phyloP scores from a whole-genome alignment of 2,888 invertebrate genomes.

The Pantelozetes paolii region DNA sequence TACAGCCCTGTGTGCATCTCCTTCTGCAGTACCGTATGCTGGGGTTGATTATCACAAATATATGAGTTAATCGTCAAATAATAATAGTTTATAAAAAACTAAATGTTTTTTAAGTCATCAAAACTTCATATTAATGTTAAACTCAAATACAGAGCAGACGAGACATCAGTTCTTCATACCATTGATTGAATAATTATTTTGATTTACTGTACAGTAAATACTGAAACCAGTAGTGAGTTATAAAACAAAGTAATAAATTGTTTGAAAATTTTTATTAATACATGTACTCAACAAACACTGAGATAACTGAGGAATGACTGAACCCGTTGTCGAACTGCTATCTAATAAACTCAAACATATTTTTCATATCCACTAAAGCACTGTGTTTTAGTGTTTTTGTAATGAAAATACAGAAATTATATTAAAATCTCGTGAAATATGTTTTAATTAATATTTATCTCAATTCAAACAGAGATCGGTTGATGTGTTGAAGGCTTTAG shows the following conservation, averaged over 20 bases:
- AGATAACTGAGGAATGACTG: neutral
- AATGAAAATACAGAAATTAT: neutral
- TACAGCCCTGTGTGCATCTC: neutral
- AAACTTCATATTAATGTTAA: neutral
- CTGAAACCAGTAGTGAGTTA: too few species aligned
- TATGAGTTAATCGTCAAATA: neutral
- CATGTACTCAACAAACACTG: too few species aligned
- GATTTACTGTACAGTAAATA: too few species aligned
- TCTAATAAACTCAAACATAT: neutral
- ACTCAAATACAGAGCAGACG: neutral
- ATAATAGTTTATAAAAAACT: neutral
- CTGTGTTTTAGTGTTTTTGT: neutral
- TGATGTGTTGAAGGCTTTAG: neutral
- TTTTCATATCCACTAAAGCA: neutral
- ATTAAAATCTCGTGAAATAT: neutral
- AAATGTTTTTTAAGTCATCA: neutral
- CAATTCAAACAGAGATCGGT: neutral
- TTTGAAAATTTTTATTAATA: neutral
- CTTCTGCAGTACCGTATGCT: neutral
- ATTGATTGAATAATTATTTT: too few species aligned
- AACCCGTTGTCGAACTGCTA: neutral
- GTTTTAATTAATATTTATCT: conserved; percentile 20
- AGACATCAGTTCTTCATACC: too few species aligned
- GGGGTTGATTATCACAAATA: neutral
- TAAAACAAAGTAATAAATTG: too few species aligned